Evolutionary conservation across 2,888 invertebrate genomes (phyloP).

Genomic region (Trichogramma evanescens): DNA sequence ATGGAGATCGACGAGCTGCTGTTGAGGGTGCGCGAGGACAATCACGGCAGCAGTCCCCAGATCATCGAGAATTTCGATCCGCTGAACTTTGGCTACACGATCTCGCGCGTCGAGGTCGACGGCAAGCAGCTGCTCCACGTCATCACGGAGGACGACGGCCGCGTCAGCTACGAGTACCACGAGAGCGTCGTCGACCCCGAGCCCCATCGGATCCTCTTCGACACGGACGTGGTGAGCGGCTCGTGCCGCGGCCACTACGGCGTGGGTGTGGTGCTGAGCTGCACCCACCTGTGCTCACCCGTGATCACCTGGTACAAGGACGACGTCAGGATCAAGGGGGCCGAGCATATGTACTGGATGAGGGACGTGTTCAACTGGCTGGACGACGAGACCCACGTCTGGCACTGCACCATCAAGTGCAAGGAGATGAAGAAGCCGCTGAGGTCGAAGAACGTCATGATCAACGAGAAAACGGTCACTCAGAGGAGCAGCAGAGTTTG

Average conservation of each 20-base stretch:
- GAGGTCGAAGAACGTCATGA: neutral
- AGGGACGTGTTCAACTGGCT: neutral
- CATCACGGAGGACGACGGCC: neutral
- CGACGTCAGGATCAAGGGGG: neutral
- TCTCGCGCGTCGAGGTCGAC: neutral
- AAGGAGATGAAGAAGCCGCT: neutral
- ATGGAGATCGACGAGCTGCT: neutral
- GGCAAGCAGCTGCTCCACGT: neutral
- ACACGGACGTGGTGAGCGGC: constrained; percentile 1
- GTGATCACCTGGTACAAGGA: constrained; percentile 5
- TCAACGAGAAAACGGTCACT: neutral
- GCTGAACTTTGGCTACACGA: neutral
- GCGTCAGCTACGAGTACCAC: neutral
- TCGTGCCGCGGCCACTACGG: neutral
- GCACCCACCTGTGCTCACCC: neutral
- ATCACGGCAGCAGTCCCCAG: neutral
- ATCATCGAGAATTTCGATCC: constrained; percentile 9
- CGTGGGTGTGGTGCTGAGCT: constrained; percentile 2
- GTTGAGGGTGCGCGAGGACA: neutral
- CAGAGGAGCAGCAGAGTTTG: no score
- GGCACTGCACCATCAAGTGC: neutral
- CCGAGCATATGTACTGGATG: constrained; percentile 8
- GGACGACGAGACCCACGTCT: neutral
- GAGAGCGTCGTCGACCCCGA: neutral
- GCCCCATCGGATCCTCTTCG: neutral